Base-by-base conservation (phyloP, 2,888 invertebrate genomes). In the Metellina segmentata region DNA sequence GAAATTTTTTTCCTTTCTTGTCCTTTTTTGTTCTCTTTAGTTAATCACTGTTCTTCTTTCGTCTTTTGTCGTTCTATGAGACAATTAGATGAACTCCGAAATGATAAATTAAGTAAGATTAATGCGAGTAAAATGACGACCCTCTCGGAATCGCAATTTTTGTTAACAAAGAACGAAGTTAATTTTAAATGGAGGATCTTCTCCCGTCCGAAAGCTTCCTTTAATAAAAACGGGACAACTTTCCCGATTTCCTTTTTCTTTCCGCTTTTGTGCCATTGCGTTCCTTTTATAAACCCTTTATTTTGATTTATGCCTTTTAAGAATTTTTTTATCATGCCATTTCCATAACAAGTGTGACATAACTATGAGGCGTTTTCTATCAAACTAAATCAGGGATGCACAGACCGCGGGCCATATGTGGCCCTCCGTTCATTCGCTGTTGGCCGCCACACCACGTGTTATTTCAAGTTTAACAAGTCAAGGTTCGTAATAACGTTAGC, bases 31-130 rank as follows among this genome's bases (percentile, higher is more conserved):
- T 69, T 48, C 11, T 19, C 71, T 85, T 85, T 75, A 77, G 75
- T 75, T 85, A 85, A 75, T 85, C 61, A 85, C 77, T 85, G 75
- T 69, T 34, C 51, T 85, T 85, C 69, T 85, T 85, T 85, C 77
- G n/a, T 61, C 75, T 49, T 85, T 85, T 82, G 81, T 71, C 81
- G 71, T 82, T 85, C 85, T 77, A 61, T 75, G 61, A 85, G 49
- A 77, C 85, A 81, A 81, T 72, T 88, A 88, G 72, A 88, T 88
- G 75, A 72, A 51, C 81, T 53, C 53, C 61, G 87, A 74, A 88
- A 88, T 88, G 88, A 88, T 88, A 88, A 88, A 88, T 88, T 88
- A 88, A 88, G 88, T 81, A 81, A 88, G 88, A 88, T 72, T 88
- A 88, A 88, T 88, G 88, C 20, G 81, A 88, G 34, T 72, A 81